phyloP scores from a whole-genome alignment of 2,888 invertebrate species.

The Diloba caeruleocephala region DNA sequence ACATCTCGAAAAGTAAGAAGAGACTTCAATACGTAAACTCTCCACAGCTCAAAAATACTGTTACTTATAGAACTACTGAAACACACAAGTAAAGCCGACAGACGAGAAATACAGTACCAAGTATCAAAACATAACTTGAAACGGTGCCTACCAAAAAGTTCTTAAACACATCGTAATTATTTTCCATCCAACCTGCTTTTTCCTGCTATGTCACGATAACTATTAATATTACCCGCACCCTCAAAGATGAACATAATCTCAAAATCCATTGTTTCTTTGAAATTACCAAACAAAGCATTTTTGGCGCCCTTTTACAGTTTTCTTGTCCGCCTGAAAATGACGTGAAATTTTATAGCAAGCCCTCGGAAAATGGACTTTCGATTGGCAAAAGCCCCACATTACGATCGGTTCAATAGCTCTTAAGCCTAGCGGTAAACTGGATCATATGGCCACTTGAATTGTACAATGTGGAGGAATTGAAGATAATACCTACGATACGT shows the following conservation, averaged over 20 bases:
- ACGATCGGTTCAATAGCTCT: slow-evolving; percentile 30
- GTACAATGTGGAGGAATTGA: no score
- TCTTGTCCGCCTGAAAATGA: slow-evolving; percentile 38
- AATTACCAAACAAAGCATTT: slow-evolving; percentile 44
- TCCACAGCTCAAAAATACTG: no score
- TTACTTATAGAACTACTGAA: no score
- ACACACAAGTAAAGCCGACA: no score
- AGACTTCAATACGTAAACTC: no score
- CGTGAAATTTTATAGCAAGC: slow-evolving; percentile 41
- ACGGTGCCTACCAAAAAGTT: background rate
- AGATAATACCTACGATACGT: slow-evolving; percentile 28
- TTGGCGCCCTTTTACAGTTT: slow-evolving; percentile 37
- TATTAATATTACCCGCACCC: slow-evolving; percentile 37
- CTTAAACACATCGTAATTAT: slow-evolving; percentile 15
- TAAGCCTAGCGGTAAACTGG: slow-evolving; percentile 16
- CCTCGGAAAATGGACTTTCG: slow-evolving; percentile 40
- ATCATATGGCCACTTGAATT: slow-evolving; percentile 31
- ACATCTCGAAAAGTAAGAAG: no score
- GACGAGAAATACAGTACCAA: no score
- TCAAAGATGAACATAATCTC: slow-evolving; percentile 35
- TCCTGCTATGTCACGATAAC: slow-evolving; percentile 28
- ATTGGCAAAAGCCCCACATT: slow-evolving; percentile 35
- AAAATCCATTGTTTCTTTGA: slow-evolving; percentile 36
- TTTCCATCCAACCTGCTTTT: slow-evolving; percentile 7
- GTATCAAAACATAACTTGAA: no score